Percentiles rank a stretch among this genome's conserved stretches.
phyloP scores from a whole-genome alignment of 2,797 vertebrate genomes.

The Thripadectes ignobilis region DNA sequence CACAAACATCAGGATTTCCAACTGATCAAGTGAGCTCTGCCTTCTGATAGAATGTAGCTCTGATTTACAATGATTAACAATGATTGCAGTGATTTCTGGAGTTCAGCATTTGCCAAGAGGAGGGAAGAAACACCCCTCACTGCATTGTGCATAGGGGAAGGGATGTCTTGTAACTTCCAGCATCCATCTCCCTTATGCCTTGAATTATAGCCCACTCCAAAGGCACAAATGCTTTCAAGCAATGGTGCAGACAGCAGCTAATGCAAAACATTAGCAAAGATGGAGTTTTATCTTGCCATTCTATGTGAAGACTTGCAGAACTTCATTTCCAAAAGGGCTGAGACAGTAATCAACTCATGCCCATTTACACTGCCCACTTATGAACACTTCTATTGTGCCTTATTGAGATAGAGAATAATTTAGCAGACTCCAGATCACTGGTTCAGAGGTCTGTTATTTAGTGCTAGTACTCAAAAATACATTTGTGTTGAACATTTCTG shows the following conservation, averaged over 20 bases:
- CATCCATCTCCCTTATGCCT: not conserved
- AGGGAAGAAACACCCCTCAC: not conserved
- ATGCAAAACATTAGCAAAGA: not conserved
- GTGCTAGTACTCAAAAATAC: not conserved
- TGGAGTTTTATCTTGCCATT: not conserved
- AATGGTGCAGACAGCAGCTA: not conserved
- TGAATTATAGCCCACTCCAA: not conserved
- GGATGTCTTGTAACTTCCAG: not conserved
- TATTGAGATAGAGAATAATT: not conserved
- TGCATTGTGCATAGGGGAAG: not conserved
- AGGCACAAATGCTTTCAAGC: not conserved
- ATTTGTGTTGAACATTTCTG: not conserved
- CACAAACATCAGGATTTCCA: not conserved
- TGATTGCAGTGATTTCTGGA: not conserved
- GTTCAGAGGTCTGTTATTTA: conserved; percentile 28
- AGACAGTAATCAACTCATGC: not conserved
- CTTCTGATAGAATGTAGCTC: not conserved
- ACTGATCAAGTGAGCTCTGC: not conserved
- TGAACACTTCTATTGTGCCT: not conserved
- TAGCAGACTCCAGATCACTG: not conserved
- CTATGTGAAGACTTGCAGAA: not conserved
- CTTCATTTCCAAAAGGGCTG: not conserved
- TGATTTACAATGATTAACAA: not conserved
- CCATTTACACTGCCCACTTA: not conserved
- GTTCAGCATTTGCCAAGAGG: not conserved